Conservation (phyloP, 2,113 vertebrate genomes). For the Trochalopteron elliotii region DNA sequence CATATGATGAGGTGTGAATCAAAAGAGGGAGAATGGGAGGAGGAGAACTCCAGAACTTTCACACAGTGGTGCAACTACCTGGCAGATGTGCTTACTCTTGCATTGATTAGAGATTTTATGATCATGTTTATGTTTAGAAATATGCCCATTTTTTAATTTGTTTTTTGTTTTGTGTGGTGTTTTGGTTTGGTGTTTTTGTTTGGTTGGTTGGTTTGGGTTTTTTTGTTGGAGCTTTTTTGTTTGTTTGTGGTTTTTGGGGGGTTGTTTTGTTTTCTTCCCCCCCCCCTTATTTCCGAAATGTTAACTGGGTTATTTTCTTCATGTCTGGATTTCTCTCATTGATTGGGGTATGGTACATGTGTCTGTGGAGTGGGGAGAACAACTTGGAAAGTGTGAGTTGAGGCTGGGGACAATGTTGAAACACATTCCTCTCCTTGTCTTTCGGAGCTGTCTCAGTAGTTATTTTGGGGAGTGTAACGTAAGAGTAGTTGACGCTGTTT, state of each 20-base stretch:
- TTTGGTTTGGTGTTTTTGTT: background rate
- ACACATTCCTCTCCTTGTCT: background rate
- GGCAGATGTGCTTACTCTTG: background rate
- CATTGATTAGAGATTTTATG: background rate
- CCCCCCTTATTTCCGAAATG: background rate
- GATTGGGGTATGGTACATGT: background rate
- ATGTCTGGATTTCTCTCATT: background rate
- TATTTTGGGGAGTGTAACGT: background rate
- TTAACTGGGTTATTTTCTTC: background rate
- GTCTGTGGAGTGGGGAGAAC: background rate
- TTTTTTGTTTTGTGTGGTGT: background rate
- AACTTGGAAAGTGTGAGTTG: background rate
- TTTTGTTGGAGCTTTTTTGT: background rate
- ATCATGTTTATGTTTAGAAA: background rate
- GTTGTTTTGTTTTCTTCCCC: background rate
- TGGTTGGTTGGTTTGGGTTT: background rate
- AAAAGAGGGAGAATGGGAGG: background rate
- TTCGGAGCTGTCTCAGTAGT: background rate
- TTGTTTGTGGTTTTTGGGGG: background rate
- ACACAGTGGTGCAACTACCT: fast-evolving
- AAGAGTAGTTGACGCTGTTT: background rate
- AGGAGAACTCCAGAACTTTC: background rate
- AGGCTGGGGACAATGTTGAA: background rate
- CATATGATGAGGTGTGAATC: background rate
- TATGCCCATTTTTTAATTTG: background rate